Evolutionary conservation across 2,888 invertebrate genomes (phyloP).

Genomic region (Erpobdella octoculata): DNA sequence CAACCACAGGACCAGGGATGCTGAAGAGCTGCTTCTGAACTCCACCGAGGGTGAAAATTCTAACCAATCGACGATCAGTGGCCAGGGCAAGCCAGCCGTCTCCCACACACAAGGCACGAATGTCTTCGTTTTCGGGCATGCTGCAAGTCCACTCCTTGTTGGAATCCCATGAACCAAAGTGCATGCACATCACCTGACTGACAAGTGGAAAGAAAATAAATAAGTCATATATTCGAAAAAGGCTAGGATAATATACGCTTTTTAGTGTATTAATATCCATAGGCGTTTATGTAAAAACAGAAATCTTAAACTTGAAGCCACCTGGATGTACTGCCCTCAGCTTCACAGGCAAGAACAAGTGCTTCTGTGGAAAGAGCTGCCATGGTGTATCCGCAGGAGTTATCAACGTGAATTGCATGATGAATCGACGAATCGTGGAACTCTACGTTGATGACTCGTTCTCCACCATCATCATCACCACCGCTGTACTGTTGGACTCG

Average conservation of each 20-base stretch:
- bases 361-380: slow-evolving; percentile 75
- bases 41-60: slow-evolving; percentile 78
- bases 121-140: slow-evolving; percentile 71
- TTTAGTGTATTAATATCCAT: no score
- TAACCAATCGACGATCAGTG: slow-evolving; percentile 66
- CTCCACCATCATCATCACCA: slow-evolving; percentile 43
- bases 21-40: slow-evolving; percentile 72
- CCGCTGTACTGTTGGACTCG: slow-evolving; percentile 70
- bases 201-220: not conserved
- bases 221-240: no score
- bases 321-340: slow-evolving; percentile 30
- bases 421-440: slow-evolving; percentile 85
- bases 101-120: slow-evolving; percentile 57
- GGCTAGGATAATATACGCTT: no score
- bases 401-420: slow-evolving; percentile 79
- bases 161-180: slow-evolving; percentile 60
- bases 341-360: slow-evolving; percentile 65
- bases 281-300: no score
- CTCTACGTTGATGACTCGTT: slow-evolving; percentile 81
- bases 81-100: slow-evolving; percentile 70
- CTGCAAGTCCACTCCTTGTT: slow-evolving; percentile 79
- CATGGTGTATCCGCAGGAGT: slow-evolving; percentile 73
- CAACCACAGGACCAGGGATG: slow-evolving; percentile 67
- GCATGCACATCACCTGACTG: slow-evolving; percentile 69
- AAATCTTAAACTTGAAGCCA: no score